Evolutionary conservation across 2,113 vertebrate species (phyloP).

Genomic region (Mystacornis crossleyi): DNA sequence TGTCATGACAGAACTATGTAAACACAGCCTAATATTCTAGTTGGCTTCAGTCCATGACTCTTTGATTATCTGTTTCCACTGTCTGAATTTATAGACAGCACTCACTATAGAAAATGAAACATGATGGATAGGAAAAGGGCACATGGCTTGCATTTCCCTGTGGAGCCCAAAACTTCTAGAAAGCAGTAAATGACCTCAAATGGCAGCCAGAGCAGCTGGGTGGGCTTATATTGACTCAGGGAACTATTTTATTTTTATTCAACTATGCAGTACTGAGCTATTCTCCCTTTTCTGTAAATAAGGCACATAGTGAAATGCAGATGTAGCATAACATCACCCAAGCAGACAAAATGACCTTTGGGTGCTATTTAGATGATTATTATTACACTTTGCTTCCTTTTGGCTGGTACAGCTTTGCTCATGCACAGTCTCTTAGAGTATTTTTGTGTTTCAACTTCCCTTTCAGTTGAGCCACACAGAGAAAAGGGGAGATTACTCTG

Average conservation of each 20-base stretch:
- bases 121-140: neutral
- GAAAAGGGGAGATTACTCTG: neutral
- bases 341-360: conserved; percentile 14
- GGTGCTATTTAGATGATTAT: conserved; percentile 16
- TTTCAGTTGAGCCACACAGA: neutral
- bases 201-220: neutral
- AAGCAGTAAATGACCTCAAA: neutral
- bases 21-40: neutral
- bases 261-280: neutral
- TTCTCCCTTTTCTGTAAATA: neutral
- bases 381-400: neutral
- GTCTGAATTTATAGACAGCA: neutral
- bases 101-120: neutral
- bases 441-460: neutral
- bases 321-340: conserved; percentile 29
- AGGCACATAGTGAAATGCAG: conserved; percentile 21
- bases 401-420: neutral
- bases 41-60: neutral
- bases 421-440: neutral
- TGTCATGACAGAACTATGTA: conserved; percentile 5
- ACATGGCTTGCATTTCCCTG: neutral
- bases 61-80: conserved; percentile 13
- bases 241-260: neutral
- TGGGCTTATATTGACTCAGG: neutral
- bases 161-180: neutral